Evolutionary conservation across 2,113 vertebrate species (phyloP).

Genomic region (Pao palembangensis): DNA sequence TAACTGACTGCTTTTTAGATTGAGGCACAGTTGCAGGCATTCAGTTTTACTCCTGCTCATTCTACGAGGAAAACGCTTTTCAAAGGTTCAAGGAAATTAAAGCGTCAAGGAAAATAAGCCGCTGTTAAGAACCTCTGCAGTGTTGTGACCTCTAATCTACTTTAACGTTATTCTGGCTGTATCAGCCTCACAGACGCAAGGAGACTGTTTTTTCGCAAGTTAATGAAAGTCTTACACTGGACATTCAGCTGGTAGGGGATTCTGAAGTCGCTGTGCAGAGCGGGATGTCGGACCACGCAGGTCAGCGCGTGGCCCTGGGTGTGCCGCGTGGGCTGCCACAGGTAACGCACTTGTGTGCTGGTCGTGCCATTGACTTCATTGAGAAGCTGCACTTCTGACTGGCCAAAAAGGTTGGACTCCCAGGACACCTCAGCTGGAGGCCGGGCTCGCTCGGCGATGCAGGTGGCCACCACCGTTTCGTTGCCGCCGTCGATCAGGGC

Average conservation of each 20-base stretch:
- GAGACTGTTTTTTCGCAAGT: no score
- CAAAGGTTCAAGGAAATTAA: background rate
- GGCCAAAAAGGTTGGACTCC: slow-evolving; percentile 88
- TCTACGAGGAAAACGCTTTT: slow-evolving; percentile 1
- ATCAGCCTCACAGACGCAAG: no score
- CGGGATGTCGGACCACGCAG: slow-evolving; percentile 90
- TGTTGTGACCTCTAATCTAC: no score
- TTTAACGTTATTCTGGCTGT: no score
- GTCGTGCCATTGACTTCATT: slow-evolving; percentile 88
- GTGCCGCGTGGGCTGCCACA: slow-evolving; percentile 86
- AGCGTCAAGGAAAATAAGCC: background rate
- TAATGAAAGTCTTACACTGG: slow-evolving; percentile 75
- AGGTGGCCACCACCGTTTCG: slow-evolving; percentile 87
- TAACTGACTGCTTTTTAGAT: background rate
- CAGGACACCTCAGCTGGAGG: slow-evolving; percentile 89
- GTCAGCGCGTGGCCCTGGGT: slow-evolving; percentile 85
- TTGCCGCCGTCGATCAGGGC: slow-evolving; percentile 90
- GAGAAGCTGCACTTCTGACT: slow-evolving; percentile 80
- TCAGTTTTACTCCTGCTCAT: background rate
- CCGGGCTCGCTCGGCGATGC: slow-evolving; percentile 88
- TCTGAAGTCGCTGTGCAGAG: slow-evolving; percentile 85
- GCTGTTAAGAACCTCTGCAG: no score
- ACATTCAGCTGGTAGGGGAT: slow-evolving; percentile 87
- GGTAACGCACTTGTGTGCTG: slow-evolving; percentile 87
- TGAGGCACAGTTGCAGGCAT: background rate